Percentiles rank a stretch among this genome's conserved stretches.
Conservation (phyloP, 2,113 vertebrate species). For the Sinosuthora webbiana region DNA sequence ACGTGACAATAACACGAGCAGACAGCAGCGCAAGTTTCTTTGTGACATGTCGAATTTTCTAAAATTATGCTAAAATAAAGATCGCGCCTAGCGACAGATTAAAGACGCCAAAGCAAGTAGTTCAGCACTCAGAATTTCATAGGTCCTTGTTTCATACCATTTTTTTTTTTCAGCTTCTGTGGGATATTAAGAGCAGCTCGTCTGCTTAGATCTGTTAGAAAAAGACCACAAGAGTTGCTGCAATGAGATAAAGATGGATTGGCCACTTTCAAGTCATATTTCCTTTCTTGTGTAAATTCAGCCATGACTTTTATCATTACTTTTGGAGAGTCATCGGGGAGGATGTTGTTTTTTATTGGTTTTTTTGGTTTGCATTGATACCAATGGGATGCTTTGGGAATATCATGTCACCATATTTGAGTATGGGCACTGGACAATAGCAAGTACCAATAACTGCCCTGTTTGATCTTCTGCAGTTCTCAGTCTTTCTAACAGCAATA, state of each 20-base stretch:
- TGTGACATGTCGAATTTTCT: neutral
- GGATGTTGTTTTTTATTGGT: neutral
- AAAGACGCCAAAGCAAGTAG: neutral
- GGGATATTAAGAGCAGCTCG: neutral
- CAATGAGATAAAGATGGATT: slow-evolving; percentile 27
- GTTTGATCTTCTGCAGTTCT: slow-evolving; percentile 89
- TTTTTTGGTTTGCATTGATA: slow-evolving; percentile 41
- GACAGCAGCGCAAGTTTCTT: neutral
- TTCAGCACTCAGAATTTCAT: slow-evolving; percentile 12
- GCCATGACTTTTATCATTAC: slow-evolving; percentile 27
- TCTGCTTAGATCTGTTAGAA: slow-evolving; percentile 10
- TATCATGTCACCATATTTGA: slow-evolving; percentile 66
- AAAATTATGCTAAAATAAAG: neutral
- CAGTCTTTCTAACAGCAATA: slow-evolving; percentile 97
- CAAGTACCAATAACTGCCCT: slow-evolving; percentile 82
- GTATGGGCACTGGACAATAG: slow-evolving; percentile 76
- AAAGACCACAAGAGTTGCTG: slow-evolving; percentile 7
- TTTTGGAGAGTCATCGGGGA: neutral
- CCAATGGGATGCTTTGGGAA: slow-evolving; percentile 51
- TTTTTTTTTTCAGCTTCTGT: neutral
- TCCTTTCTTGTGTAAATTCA: slow-evolving; percentile 61
- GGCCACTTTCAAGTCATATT: slow-evolving; percentile 46
- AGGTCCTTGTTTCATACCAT: neutral
- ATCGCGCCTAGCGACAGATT: fast-evolving
- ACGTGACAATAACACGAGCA: neutral